These are phyloP conservation scores for Ancistrus triradiatus DNA, from an alignment of 2,113 vertebrate species.

Conservation along the genomic window DNA sequence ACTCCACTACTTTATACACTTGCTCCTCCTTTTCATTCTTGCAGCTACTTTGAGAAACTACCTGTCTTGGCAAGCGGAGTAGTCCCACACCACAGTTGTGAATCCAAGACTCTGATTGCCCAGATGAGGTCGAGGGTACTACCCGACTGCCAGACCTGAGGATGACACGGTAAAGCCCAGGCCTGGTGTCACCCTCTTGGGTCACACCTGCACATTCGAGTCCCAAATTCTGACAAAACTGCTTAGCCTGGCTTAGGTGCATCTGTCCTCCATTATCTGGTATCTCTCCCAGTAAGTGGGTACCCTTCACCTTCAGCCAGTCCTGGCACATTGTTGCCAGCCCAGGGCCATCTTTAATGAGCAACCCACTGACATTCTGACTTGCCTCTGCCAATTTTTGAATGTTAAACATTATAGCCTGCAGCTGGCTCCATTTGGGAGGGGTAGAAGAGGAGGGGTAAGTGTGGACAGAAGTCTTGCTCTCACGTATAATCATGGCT, in stretches of 20 bases:
- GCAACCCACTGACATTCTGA: slow-evolving; percentile 7
- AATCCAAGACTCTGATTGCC: slow-evolving; percentile 56
- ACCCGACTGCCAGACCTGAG: slow-evolving; percentile 47
- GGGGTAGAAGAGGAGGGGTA: background rate
- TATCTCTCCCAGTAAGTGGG: slow-evolving; percentile 47
- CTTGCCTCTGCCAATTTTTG: slow-evolving; percentile 48
- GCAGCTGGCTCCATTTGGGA: slow-evolving; percentile 37
- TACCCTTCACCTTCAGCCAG: slow-evolving; percentile 59
- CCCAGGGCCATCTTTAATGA: background rate
- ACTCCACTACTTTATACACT: slow-evolving; percentile 65
- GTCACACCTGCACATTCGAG: slow-evolving; percentile 68
- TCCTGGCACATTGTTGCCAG: slow-evolving; percentile 48
- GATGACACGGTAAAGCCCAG: slow-evolving; percentile 52
- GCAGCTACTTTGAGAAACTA: slow-evolving; percentile 51
- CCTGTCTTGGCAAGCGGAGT: slow-evolving; percentile 45
- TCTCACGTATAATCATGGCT: slow-evolving; percentile 11
- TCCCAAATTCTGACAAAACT: slow-evolving; percentile 62
- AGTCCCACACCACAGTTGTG: slow-evolving; percentile 47
- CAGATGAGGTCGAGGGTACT: slow-evolving; percentile 38
- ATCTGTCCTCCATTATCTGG: slow-evolving; percentile 15
- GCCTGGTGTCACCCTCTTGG: slow-evolving; percentile 23
- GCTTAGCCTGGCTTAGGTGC: slow-evolving; percentile 49
- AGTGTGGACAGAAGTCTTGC: background rate
- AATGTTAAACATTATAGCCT: slow-evolving; percentile 71
- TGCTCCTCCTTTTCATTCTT: slow-evolving; percentile 60